These are phyloP conservation scores for Plagodis dolabraria DNA, from an alignment of 2,888 invertebrate genomes.

Conservation along the genomic window DNA sequence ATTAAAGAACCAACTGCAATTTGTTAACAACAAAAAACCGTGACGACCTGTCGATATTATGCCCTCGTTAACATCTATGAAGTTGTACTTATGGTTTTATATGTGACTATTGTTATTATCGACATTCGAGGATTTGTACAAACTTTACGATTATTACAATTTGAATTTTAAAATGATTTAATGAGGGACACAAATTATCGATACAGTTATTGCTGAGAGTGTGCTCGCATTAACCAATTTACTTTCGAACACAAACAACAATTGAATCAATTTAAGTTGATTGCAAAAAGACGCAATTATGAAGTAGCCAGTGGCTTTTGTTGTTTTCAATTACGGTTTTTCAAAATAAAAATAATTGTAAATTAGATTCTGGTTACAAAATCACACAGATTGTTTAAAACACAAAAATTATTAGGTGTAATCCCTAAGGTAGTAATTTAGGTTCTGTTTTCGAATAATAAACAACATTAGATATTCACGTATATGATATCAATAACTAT, in stretches of 20 bases:
- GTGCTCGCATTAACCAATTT: conserved; percentile 9
- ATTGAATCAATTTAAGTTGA: conserved; percentile 18
- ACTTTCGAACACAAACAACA: conserved; percentile 6
- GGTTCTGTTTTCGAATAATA: no score
- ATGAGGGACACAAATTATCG: conserved; percentile 11
- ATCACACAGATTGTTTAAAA: conserved; percentile 13
- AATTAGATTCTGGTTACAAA: conserved; percentile 9
- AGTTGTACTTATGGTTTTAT: conserved; percentile 38
- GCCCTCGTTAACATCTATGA: conserved; percentile 67
- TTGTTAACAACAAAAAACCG: conserved; percentile 65
- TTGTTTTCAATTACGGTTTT: conserved; percentile 2
- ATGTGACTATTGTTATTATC: conserved; percentile 30
- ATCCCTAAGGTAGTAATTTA: no score
- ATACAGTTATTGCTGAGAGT: conserved; percentile 1
- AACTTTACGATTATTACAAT: conserved; percentile 26
- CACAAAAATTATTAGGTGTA: conserved; percentile 10
- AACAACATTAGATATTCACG: no score
- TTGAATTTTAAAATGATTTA: conserved; percentile 15
- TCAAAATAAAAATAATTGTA: conserved; percentile 2
- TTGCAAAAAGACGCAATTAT: conserved; percentile 20
- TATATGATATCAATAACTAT: no score
- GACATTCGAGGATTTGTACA: conserved; percentile 12
- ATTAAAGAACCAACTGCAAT: conserved; percentile 76
- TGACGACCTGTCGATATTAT: conserved; percentile 69
- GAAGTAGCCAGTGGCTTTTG: conserved; percentile 11